These are phyloP conservation scores for Propsilocerus akamusi DNA, from an alignment of 1,140 invertebrate genomes.

Conservation along the genomic window DNA sequence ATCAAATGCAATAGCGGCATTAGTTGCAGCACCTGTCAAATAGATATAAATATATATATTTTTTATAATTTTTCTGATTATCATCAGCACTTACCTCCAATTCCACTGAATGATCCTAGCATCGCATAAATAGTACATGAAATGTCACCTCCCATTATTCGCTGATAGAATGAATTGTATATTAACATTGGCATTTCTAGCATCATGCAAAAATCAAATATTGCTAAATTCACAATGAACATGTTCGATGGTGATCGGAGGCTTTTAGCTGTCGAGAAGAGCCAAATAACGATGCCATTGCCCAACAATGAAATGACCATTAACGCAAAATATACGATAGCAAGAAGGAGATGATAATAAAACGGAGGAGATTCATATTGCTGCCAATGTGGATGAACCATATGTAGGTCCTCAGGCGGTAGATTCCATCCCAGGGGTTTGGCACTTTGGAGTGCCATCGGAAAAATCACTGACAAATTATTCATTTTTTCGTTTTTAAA, in stretches of 20 bases:
- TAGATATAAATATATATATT: too few relatives aligned
- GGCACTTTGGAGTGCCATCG: too few relatives aligned
- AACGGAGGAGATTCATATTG: constrained; percentile 45
- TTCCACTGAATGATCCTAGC: constrained; percentile 46
- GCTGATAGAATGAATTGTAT: constrained; percentile 42
- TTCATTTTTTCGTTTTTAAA: too few relatives aligned
- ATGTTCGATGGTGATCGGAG: constrained; percentile 61
- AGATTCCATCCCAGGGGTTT: constrained; percentile 43
- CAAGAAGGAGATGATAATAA: constrained; percentile 52
- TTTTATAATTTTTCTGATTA: too few relatives aligned
- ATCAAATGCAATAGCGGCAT: constrained; percentile 56
- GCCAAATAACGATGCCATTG: constrained; percentile 64
- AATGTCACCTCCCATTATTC: constrained; percentile 41
- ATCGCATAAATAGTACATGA: constrained; percentile 50
- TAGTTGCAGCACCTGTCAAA: constrained; percentile 53
- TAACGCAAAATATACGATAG: constrained; percentile 48
- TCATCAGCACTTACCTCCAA: too few relatives aligned
- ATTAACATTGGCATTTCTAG: constrained; percentile 54
- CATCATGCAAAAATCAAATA: constrained; percentile 59
- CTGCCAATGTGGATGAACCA: constrained; percentile 54
- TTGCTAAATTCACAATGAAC: constrained; percentile 56
- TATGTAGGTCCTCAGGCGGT: constrained; percentile 41
- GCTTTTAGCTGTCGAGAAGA: constrained; percentile 57
- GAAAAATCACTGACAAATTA: too few relatives aligned
- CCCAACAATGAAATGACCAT: constrained; percentile 47